A percentile compares a stretch with the other conserved stretches of the same genome.
These are phyloP conservation scores for Ahaetulla prasina DNA, from an alignment of 2,113 vertebrate genomes.

Conservation along the genomic window DNA sequence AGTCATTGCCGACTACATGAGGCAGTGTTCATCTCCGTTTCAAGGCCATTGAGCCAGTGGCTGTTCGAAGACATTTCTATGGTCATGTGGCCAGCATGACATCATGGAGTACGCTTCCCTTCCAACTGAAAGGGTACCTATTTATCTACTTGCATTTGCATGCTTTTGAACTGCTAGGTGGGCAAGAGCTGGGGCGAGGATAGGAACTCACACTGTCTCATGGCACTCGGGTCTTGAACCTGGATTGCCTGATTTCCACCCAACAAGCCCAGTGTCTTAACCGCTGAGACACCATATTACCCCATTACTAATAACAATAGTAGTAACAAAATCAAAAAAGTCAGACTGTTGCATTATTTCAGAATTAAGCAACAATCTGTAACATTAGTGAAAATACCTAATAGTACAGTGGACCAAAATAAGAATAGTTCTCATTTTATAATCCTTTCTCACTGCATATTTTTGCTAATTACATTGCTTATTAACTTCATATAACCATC, in stretches of 20 bases:
- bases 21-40: not conserved
- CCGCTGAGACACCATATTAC: not conserved
- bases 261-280: not conserved
- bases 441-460: not conserved
- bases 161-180: not conserved
- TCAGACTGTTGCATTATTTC: not conserved
- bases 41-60: not conserved
- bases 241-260: not conserved
- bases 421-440: not conserved
- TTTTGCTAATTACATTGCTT: not conserved
- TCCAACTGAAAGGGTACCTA: not conserved
- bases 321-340: not conserved
- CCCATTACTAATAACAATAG: not conserved
- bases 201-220: accelerated
- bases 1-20: not conserved
- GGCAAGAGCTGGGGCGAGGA: not conserved
- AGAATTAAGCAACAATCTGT: not conserved
- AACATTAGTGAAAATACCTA: not conserved
- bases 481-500: not conserved
- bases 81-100: not conserved
- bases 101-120: not conserved
- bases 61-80: not conserved
- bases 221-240: not conserved
- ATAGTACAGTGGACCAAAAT: not conserved
- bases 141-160: not conserved